Base-by-base conservation (phyloP, 2,797 vertebrate genomes). In the Anabas testudineus region DNA sequence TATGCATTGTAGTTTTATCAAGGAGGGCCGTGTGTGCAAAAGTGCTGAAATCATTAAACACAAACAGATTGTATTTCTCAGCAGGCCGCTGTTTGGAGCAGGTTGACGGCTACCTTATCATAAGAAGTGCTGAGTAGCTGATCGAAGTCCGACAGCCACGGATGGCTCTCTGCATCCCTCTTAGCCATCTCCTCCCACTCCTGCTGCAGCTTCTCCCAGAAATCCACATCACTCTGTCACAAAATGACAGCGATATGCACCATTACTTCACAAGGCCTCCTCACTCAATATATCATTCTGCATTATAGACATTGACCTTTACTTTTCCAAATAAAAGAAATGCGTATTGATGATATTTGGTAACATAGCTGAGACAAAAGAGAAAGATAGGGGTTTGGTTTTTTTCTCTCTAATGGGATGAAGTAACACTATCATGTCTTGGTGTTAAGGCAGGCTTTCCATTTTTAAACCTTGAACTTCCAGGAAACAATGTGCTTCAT, bases 141-240 rank as follows among this genome's bases (percentile, higher is more conserved):
- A 72, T 99, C 97, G 15, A 97, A 99, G 86, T 99, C 98, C 0
- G 97, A 97, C 64, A 99, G 94, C 98, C 98, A 99, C n/a, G 98
- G 97, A 76, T 99, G 97, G 64, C 96, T 95, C 86, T 99, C 97
- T 16, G 98, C 97, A 9, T 99, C 98, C 85, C 97, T 93, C 86
- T 98, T 99, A 0, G 97, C 96, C 98, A 99, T 99, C 91, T 99
- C 97, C 89, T 99, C 98, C 96, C 98, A 97, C 85, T 99, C 98
- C 83, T 97, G 96, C 93, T 99, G 98, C 80, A 99, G 95, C 89
- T 97, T 99, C 91, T 99, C 98, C 98, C 98, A 99, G 93, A 99
- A 99, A 93, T 99, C 98, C 47, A 98, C 95, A 92, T 99, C 98
- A 74, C 98, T 98, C 98, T 95, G 86, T n/a, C n/a, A 72, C 54